Evolutionary conservation across 2,797 vertebrate species (phyloP), one percentile per base, ranked within the genome.

Genomic region (Melanotaenia pygmaea): DNA sequence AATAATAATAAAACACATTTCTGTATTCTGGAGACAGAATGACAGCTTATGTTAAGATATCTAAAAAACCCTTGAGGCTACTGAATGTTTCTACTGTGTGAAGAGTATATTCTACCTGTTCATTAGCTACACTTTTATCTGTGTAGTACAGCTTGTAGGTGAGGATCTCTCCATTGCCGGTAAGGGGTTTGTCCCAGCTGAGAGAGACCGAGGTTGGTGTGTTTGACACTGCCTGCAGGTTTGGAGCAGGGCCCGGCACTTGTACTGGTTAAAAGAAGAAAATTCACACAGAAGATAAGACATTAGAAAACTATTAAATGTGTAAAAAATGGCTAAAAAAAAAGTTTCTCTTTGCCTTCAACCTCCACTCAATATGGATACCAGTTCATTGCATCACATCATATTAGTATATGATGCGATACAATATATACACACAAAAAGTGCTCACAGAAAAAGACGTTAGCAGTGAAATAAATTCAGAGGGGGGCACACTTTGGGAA

Each of bases 121-220:
- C 98, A 0, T 59, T 93, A 73, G 95, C 96, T 56, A 93, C 78
- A n/a, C 95, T 96, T 65, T 96, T 96, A 90, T 99, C 97, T 85
- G 96, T 95, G 92, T 97, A 97, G 86, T 97, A 98, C 40, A 99
- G 75, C 82, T 98, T 99, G 90, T 98, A 99, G 85, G 94, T 97
- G 89, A 98, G 96, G 84, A 98, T 96, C 40, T 98, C 97, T 0
- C 97, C 97, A 1, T 98, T 98, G 81, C 96, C 97, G 0, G 95
- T 98, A 61, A 98, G 69, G 0, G 98, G 98, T 0, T 94, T 96
- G 61, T 97, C 97, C 98, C 98, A 99, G 59, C 84, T 96, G 72
- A 99, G 85, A 0, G 93, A 94, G 54, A 97, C 82, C 0, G 97
- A 96, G 24, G 95, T 95, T 0, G 98, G 96, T 0, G 95, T 94